phyloP scores from a whole-genome alignment of 2,888 invertebrate genomes.

The Cerastis leucographa region DNA sequence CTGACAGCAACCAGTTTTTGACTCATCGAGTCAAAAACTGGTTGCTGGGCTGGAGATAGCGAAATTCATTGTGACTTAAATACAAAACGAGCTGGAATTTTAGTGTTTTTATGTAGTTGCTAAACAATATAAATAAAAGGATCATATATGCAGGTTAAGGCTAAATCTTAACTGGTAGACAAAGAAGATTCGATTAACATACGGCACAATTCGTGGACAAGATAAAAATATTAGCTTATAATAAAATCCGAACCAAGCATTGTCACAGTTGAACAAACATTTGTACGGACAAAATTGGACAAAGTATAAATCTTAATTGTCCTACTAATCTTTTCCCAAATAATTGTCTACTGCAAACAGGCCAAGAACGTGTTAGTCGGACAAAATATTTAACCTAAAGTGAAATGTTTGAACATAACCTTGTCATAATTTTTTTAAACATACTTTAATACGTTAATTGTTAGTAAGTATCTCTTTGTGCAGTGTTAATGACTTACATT shows the following conservation, averaged over 20 bases:
- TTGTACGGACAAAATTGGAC: neutral
- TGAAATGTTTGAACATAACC: constrained; percentile 22
- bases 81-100: no score
- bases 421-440: constrained; percentile 49
- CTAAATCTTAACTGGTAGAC: neutral
- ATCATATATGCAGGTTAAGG: constrained; percentile 10
- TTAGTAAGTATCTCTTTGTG: constrained; percentile 7
- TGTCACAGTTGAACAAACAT: constrained; percentile 19
- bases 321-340: constrained; percentile 47
- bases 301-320: constrained; percentile 36
- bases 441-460: neutral
- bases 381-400: constrained; percentile 24
- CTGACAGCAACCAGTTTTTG: neutral
- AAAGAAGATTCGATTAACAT: neutral
- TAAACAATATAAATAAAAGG: neutral
- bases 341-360: constrained; percentile 36
- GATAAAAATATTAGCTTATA: constrained; percentile 28
- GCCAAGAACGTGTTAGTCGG: constrained; percentile 35
- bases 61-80: neutral
- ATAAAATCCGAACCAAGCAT: constrained; percentile 8
- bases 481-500: constrained; percentile 13
- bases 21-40: no score
- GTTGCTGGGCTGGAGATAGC: neutral
- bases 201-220: neutral
- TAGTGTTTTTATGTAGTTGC: neutral